Percentiles rank a stretch among this genome's conserved stretches.
phyloP scores from a whole-genome alignment of 2,888 invertebrate genomes.

The Lypha dubia region DNA sequence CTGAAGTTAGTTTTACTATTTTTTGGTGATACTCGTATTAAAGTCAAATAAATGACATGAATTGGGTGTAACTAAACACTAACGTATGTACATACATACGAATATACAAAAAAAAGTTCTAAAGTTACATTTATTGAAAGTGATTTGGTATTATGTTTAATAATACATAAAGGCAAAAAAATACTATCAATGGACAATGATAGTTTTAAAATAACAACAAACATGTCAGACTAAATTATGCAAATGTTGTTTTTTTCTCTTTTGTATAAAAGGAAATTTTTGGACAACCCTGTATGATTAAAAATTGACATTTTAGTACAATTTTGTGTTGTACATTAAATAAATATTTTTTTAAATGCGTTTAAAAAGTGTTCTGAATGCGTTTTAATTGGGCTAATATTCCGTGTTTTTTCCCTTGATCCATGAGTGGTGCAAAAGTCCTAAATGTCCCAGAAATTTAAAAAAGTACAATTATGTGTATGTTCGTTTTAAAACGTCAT shows the following conservation, averaged over 20 bases:
- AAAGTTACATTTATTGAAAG: conserved; percentile 63
- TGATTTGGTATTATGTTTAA: conserved; percentile 47
- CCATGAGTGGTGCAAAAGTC: too few relatives aligned
- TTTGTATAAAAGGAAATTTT: background rate
- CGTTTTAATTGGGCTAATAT: too few relatives aligned
- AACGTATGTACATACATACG: too few relatives aligned
- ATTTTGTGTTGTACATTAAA: too few relatives aligned
- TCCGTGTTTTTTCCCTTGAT: too few relatives aligned
- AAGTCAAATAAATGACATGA: conserved; percentile 54
- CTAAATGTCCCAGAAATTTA: too few relatives aligned
- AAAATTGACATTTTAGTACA: too few relatives aligned
- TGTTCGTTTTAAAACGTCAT: too few relatives aligned
- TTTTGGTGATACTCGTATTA: conserved; percentile 6
- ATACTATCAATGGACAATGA: conserved; percentile 6
- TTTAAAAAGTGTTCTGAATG: too few relatives aligned
- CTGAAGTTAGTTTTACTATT: conserved; percentile 6
- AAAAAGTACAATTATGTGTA: too few relatives aligned
- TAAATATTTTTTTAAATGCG: too few relatives aligned
- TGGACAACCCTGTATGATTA: too few relatives aligned
- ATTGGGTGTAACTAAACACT: conserved; percentile 54
- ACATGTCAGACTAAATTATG: conserved; percentile 25
- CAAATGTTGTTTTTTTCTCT: background rate
- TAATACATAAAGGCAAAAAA: conserved; percentile 3
- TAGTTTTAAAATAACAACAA: conserved; percentile 21
- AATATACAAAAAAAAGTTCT: background rate